Evolutionary conservation across 2,888 invertebrate species (phyloP).

Genomic region (Melanostoma mellinum): DNA sequence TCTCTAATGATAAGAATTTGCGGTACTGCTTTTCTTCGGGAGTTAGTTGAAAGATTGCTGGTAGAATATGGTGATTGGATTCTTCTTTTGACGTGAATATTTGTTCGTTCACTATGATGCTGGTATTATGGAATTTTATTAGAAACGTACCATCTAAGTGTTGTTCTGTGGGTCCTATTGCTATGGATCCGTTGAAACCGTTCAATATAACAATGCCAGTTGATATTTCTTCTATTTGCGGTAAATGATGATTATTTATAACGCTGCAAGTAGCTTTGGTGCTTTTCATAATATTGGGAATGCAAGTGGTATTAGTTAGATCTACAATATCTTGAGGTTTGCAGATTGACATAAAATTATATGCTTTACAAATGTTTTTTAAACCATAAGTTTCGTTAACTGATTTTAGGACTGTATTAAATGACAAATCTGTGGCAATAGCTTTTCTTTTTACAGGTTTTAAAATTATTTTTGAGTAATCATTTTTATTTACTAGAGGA

Average conservation of each 20-base stretch:
- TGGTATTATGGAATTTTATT: too few species aligned
- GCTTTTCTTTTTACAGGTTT: conserved; percentile 35
- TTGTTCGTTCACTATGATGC: too few species aligned
- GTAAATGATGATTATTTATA: conserved; percentile 43
- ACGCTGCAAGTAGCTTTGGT: conserved; percentile 36
- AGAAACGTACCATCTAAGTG: too few species aligned
- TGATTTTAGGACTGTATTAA: conserved; percentile 19
- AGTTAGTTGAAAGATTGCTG: conserved; percentile 42
- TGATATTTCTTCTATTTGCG: conserved; percentile 34
- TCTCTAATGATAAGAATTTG: not conserved
- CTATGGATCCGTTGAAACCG: too few species aligned
- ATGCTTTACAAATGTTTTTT: conserved; percentile 29
- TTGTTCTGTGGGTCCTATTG: too few species aligned
- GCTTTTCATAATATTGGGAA: too few species aligned
- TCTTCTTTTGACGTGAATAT: too few species aligned
- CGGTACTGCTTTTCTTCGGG: conserved; percentile 36
- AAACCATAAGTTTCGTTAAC: conserved; percentile 23
- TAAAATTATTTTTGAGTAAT: conserved; percentile 24
- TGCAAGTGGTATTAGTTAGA: too few species aligned
- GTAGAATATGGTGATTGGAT: not conserved
- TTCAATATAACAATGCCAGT: not conserved
- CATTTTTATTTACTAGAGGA: conserved; percentile 7
- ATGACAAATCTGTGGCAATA: conserved; percentile 24
- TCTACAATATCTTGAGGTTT: too few species aligned
- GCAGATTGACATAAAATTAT: not conserved